Conservation (phyloP, 2,888 invertebrate genomes). For the Dysmachus trigonus region DNA sequence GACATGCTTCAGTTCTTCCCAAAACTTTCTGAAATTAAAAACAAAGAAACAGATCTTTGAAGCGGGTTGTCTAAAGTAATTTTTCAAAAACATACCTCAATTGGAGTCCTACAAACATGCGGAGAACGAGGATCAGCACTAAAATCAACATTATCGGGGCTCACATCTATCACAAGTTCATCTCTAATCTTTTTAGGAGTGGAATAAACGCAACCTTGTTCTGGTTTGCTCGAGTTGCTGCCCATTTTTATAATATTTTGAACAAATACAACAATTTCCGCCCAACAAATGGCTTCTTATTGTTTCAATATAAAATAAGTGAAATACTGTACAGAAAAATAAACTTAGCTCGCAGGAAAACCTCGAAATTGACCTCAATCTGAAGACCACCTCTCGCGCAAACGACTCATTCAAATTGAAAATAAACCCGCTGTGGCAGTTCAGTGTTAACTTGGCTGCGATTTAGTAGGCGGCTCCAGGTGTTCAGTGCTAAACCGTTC, state of each 20-base stretch:
- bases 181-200: background rate
- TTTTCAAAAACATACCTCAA: constrained; percentile 40
- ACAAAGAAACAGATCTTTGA: background rate
- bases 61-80: background rate
- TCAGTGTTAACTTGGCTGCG: background rate
- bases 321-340: background rate
- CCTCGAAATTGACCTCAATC: background rate
- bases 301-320: background rate
- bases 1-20: background rate
- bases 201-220: background rate
- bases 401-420: constrained; percentile 5
- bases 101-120: constrained; percentile 45
- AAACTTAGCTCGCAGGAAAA: background rate
- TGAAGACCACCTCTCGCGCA: background rate
- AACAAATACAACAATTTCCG: background rate
- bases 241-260: background rate
- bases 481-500: background rate
- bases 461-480: background rate
- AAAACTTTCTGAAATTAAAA: background rate
- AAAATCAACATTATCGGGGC: background rate
- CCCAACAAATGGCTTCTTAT: background rate
- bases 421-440: constrained; percentile 3
- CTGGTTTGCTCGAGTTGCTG: background rate
- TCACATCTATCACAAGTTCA: background rate
- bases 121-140: constrained; percentile 47